phyloP scores from a whole-genome alignment of 1,140 invertebrate species.

The Philopotamus ludificatus region DNA sequence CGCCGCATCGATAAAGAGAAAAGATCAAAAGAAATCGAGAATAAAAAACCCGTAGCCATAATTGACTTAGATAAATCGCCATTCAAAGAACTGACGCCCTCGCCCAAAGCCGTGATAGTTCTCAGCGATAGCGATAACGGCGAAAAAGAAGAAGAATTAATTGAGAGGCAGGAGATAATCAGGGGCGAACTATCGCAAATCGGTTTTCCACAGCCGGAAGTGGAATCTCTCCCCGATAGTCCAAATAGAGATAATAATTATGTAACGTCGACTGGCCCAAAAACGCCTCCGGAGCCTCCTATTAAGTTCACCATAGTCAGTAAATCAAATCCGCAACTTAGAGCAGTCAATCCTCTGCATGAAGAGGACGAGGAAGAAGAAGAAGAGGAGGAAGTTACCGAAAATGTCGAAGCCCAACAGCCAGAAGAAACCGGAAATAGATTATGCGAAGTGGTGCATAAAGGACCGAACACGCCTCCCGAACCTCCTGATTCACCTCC shows the following conservation, averaged over 20 bases:
- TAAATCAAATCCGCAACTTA: slow-evolving; percentile 38
- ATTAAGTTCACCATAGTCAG: slow-evolving; percentile 42
- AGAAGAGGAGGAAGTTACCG: slow-evolving; percentile 48
- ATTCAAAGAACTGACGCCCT: slow-evolving; percentile 74
- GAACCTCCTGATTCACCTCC: slow-evolving; percentile 63
- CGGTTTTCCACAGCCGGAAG: slow-evolving; percentile 45
- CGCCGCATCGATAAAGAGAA: slow-evolving; percentile 54
- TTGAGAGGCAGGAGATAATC: slow-evolving; percentile 45
- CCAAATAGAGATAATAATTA: slow-evolving; percentile 49
- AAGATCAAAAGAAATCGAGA: slow-evolving; percentile 53
- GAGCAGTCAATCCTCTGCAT: slow-evolving; percentile 42
- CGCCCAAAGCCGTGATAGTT: slow-evolving; percentile 76
- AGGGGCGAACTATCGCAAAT: slow-evolving; percentile 38
- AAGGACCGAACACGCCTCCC: slow-evolving; percentile 65
- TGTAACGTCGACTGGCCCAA: slow-evolving; percentile 50
- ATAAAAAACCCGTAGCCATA: slow-evolving; percentile 75
- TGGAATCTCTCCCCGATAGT: slow-evolving; percentile 44
- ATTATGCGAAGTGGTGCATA: slow-evolving; percentile 39
- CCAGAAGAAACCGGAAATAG: slow-evolving; percentile 23
- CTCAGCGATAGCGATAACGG: slow-evolving; percentile 77
- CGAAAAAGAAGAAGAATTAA: slow-evolving; percentile 46
- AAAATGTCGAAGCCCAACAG: slow-evolving; percentile 11
- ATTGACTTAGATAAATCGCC: slow-evolving; percentile 84
- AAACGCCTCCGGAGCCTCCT: slow-evolving; percentile 47
- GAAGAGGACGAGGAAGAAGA: slow-evolving; percentile 50